Evolutionary conservation across 1,140 invertebrate genomes (phyloP), one percentile per base, ranked within the genome.

Genomic region (Lepidurus couesii): DNA sequence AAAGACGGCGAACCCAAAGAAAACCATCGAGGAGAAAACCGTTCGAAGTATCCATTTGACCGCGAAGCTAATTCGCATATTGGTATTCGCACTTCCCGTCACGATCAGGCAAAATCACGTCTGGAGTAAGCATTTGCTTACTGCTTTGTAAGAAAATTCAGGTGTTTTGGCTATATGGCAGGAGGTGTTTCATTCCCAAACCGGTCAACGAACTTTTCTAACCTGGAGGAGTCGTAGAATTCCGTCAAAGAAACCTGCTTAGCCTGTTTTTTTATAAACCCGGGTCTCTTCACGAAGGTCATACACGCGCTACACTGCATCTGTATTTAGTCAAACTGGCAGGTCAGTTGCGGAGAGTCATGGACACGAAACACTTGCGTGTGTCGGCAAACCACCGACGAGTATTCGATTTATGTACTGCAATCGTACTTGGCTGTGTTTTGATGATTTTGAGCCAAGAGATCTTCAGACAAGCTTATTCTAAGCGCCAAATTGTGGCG

Each of bases 161-260:
- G 34, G 34, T 34, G 34, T 34, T 34, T 34, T 34, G 4, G 34
- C 34, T 34, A 4, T 34, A 4, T 34, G 34, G 34, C 34, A 34
- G 34, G 34, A 34, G 2, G 34, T n/a, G 53, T 65, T 65, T 13
- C 47, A 65, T n/a, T n/a, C 13, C 53, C 53, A n/a, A 16, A 65
- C 53, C 16, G 53, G 53, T 65, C 53, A 65, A 7, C 13, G 53
- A 65, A 65, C 53, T 21, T 65, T 7, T 13, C 21, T 21, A 9
- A 9, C 21, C 8, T 21, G 53, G 53, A 13, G 53, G 8, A 65
- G 13, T 7, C 4, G 53, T 21, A 21, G 53, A n/a, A 21, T 16
- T 65, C 53, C 53, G 53, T 65, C 16, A 65, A 65, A n/a, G 21
- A 47, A 65, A 65, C 53, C 53, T 9, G 53, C 53, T 65, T 65